These are phyloP conservation scores for Eucidaris tribuloides DNA, from an alignment of 35 echinoderm and acorn worm species.

Conservation along the genomic window DNA sequence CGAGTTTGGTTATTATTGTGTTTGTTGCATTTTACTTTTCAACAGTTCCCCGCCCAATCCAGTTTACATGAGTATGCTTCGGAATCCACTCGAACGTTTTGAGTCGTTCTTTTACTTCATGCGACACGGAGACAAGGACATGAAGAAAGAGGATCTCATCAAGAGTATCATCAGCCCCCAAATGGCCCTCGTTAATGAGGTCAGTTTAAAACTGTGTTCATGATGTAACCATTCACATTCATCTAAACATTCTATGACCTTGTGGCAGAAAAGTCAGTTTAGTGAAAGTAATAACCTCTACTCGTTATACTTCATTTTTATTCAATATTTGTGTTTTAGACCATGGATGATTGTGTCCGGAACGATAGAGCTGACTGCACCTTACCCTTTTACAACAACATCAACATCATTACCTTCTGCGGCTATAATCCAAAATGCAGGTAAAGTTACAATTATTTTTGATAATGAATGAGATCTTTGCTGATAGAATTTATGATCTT, in stretches of 20 bases:
- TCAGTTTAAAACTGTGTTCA: neutral
- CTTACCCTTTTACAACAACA: neutral
- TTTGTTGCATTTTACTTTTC: too few species aligned
- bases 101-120: slow-evolving; percentile 60
- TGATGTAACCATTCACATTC: too few species aligned
- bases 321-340: too few species aligned
- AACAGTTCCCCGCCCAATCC: neutral
- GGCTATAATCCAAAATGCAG: neutral
- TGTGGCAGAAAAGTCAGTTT: too few species aligned
- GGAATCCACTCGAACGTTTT: slow-evolving; percentile 41
- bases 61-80: slow-evolving; percentile 45
- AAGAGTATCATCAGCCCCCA: slow-evolving; percentile 22
- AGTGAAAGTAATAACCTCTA: too few species aligned
- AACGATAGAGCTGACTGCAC: neutral
- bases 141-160: slow-evolving; percentile 33
- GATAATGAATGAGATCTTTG: too few species aligned
- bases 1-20: too few species aligned
- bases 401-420: neutral
- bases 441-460: too few species aligned
- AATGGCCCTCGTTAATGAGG: slow-evolving; percentile 32
- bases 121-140: slow-evolving; percentile 51
- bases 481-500: too few species aligned
- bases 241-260: too few species aligned
- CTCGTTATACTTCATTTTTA: too few species aligned
- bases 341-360: slow-evolving; percentile 2